Percentiles rank a stretch among this genome's conserved stretches.
phyloP scores from a whole-genome alignment of 2,797 vertebrate genomes.

The Epinephelus awoara region DNA sequence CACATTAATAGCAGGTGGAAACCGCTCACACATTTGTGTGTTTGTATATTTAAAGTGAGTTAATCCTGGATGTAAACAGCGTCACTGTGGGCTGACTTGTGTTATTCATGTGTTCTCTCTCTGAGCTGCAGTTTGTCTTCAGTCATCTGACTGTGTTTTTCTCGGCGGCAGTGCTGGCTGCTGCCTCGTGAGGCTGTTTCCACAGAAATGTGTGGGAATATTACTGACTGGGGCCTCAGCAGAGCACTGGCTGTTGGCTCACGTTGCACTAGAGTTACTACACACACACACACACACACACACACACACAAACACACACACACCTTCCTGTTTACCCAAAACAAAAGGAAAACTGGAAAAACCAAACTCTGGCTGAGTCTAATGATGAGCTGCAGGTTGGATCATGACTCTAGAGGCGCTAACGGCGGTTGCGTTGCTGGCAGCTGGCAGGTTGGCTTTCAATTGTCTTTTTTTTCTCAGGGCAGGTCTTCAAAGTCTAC shows the following conservation, averaged over 20 bases:
- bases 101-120: neutral
- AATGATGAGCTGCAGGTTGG: slow-evolving; percentile 56
- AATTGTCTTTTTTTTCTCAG: slow-evolving; percentile 18
- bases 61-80: slow-evolving; percentile 22
- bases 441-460: slow-evolving; percentile 37
- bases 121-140: slow-evolving; percentile 25
- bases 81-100: neutral
- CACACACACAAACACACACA: slow-evolving; percentile 15
- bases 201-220: slow-evolving; percentile 60
- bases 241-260: slow-evolving; percentile 20
- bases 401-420: slow-evolving; percentile 51
- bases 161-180: slow-evolving; percentile 12
- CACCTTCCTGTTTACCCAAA: slow-evolving; percentile 51
- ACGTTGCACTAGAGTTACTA: neutral
- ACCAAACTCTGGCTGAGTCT: slow-evolving; percentile 21
- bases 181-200: slow-evolving; percentile 25
- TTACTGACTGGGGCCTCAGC: slow-evolving; percentile 2
- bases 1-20: too few species aligned
- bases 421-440: slow-evolving; percentile 35
- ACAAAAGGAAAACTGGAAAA: slow-evolving; percentile 72
- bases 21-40: neutral
- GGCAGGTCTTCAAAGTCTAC: slow-evolving; percentile 31
- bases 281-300: slow-evolving; percentile 15
- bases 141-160: slow-evolving; percentile 67
- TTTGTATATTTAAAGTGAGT: neutral